These are phyloP conservation scores for Eutrigla gurnardus DNA, from an alignment of 2,797 vertebrate species.

Conservation along the genomic window DNA sequence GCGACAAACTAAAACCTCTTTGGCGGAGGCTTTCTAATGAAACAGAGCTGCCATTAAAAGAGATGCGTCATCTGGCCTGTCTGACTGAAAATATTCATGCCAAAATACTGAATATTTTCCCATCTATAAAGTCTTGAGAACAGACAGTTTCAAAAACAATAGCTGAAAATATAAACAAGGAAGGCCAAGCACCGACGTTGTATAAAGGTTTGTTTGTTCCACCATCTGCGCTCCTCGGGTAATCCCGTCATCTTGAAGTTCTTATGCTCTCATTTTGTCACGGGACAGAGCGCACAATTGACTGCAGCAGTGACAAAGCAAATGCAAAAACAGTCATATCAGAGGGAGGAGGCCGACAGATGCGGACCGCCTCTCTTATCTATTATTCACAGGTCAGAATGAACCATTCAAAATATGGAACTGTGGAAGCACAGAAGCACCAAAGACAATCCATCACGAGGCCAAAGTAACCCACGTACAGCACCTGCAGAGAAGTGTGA, in stretches of 20 bases:
- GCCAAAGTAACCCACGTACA: neutral
- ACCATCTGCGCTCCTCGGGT: neutral
- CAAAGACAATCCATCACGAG: neutral
- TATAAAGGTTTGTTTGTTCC: neutral
- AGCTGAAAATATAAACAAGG: neutral
- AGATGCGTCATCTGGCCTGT: neutral
- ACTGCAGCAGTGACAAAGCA: conserved; percentile 3
- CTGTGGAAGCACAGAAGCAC: neutral
- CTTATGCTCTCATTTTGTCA: conserved; percentile 5
- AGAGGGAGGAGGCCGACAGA: conserved; percentile 14
- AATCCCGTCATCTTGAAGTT: conserved; percentile 24
- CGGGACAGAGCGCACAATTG: neutral
- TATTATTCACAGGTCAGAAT: conserved; percentile 49
- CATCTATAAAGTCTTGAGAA: neutral
- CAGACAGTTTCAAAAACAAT: neutral
- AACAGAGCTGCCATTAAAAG: neutral
- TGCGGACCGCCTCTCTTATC: conserved; percentile 17
- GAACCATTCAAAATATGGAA: neutral
- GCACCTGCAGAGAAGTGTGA: conserved; percentile 1
- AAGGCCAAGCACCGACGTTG: no score
- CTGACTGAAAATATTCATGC: neutral
- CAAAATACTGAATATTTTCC: neutral
- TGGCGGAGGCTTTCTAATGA: neutral
- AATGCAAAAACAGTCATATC: conserved; percentile 3
- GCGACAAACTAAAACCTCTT: no score